Evolutionary conservation across 1,140 invertebrate species (phyloP).

Genomic region (Nylanderia fulva): DNA sequence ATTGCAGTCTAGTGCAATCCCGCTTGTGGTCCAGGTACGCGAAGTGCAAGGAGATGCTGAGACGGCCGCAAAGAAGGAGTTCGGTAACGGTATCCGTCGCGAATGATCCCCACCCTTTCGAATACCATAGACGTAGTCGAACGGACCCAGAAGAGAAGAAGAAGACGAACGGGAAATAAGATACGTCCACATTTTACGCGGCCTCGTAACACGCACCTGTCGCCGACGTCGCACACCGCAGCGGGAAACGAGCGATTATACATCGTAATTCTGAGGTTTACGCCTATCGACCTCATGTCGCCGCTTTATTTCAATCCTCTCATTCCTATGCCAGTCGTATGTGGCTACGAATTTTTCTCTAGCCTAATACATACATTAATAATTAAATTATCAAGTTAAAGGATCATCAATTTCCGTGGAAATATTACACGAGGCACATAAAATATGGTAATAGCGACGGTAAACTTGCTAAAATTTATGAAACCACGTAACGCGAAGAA

Average conservation of each 20-base stretch:
- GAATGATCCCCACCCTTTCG: slow-evolving; percentile 59
- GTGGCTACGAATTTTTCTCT: neutral
- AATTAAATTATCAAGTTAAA: neutral
- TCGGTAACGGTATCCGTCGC: slow-evolving; percentile 76
- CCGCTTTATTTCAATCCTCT: neutral
- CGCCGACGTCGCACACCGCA: slow-evolving; percentile 6
- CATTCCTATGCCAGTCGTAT: neutral
- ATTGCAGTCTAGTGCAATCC: neutral
- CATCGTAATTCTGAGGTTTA: slow-evolving; percentile 9
- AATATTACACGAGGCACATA: neutral
- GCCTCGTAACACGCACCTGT: slow-evolving; percentile 66
- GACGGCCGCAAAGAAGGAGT: slow-evolving; percentile 53
- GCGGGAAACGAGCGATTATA: neutral
- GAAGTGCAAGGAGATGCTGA: neutral
- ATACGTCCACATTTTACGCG: slow-evolving; percentile 67
- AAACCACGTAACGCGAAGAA: neutral
- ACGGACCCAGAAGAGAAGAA: slow-evolving; percentile 41
- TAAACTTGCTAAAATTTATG: neutral
- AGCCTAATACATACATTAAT: no score
- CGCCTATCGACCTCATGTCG: slow-evolving; percentile 18
- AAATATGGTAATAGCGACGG: neutral
- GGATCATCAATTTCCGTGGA: neutral
- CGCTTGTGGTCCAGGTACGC: slow-evolving; percentile 53
- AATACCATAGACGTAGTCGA: slow-evolving; percentile 60
- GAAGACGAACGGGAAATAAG: slow-evolving; percentile 73